phyloP scores from a whole-genome alignment of 2,888 invertebrate species.

The Lypha dubia region DNA sequence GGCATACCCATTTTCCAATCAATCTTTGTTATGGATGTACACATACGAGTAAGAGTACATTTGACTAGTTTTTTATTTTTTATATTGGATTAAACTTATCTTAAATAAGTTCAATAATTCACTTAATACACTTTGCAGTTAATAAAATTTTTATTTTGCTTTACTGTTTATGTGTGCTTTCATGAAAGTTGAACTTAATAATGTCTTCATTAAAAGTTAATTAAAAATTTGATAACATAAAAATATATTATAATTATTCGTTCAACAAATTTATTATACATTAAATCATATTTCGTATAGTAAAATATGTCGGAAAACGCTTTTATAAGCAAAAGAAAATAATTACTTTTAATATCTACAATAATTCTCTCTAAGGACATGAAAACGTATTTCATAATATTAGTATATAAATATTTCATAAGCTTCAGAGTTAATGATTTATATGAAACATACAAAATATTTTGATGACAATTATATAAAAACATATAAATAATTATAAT shows the following conservation, averaged over 20 bases:
- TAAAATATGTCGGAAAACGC: background rate
- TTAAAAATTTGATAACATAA: constrained; percentile 22
- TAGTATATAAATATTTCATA: background rate
- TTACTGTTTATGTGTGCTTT: background rate
- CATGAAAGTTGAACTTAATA: background rate
- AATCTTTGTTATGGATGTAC: too few relatives aligned
- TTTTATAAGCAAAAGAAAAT: background rate
- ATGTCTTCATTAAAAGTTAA: background rate
- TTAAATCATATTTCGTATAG: constrained; percentile 15
- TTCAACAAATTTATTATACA: background rate
- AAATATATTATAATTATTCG: constrained; percentile 18
- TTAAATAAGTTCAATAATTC: too few relatives aligned
- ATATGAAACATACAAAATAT: background rate
- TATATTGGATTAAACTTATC: too few relatives aligned
- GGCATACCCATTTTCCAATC: too few relatives aligned
- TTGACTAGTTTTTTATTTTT: too few relatives aligned
- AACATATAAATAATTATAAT: too few relatives aligned
- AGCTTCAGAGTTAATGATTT: background rate
- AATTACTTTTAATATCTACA: constrained; percentile 40
- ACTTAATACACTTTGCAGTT: too few relatives aligned
- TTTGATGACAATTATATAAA: background rate
- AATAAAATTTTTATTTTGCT: background rate
- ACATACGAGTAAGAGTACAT: too few relatives aligned
- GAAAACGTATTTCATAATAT: background rate
- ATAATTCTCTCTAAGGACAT: constrained; percentile 21